Evolutionary conservation across 2,888 invertebrate genomes (phyloP).

Genomic region (Micoletzkya japonica): DNA sequence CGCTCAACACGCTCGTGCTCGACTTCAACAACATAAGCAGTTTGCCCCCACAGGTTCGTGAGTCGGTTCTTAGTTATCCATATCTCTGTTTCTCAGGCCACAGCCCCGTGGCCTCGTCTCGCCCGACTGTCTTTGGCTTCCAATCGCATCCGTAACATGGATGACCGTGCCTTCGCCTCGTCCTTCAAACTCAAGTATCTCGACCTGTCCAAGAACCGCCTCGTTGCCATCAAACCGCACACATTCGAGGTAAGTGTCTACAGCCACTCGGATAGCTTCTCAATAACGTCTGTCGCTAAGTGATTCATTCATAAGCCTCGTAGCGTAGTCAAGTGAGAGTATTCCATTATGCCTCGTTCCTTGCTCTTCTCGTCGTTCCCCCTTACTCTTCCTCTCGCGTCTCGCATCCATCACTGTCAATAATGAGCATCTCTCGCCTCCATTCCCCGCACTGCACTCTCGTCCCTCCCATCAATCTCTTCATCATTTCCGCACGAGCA

Average conservation of each 20-base stretch:
- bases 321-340: too few species aligned
- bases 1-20: constrained; percentile 83
- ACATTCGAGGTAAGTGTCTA: constrained; percentile 17
- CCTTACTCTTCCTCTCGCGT: too few species aligned
- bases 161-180: constrained; percentile 35
- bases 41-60: constrained; percentile 77
- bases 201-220: constrained; percentile 35
- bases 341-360: too few species aligned
- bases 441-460: background rate
- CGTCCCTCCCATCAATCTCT: background rate
- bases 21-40: constrained; percentile 86
- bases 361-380: too few species aligned
- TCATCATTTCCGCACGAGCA: background rate
- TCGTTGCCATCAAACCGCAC: constrained; percentile 32
- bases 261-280: too few species aligned
- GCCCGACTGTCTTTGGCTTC: constrained; percentile 60
- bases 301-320: too few species aligned
- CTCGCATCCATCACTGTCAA: too few species aligned
- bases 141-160: constrained; percentile 56
- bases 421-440: too few species aligned
- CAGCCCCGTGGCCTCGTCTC: constrained; percentile 65
- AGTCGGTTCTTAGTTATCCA: too few species aligned
- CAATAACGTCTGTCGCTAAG: too few species aligned
- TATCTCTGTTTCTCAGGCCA: constrained; percentile 12
- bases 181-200: constrained; percentile 28